Base-by-base conservation (phyloP, 2,113 vertebrate species). In the Pantherophis guttatus region DNA sequence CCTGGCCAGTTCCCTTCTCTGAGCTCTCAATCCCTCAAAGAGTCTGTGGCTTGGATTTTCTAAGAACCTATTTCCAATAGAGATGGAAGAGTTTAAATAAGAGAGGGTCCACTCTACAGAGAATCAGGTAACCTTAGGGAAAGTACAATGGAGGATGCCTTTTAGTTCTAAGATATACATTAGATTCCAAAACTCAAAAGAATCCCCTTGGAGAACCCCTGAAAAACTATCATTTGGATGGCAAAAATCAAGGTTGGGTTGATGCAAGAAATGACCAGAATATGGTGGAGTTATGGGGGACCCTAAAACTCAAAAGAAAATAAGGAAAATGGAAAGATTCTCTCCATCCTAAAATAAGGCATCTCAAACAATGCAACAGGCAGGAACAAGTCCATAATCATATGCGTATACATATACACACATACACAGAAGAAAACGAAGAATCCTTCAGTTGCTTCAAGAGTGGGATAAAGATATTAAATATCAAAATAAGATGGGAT, bases 281-380 rank as follows among this genome's bases (percentile, higher is more conserved):
- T 9, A 53, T 52, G 91, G n/a, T 81, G 92, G 89, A 90, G 90
- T 23, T 21, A 57, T 55, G 0, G 0, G 0, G 91, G 94, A 93
- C 0, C 0, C 57, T 89, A 87, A 5, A 88, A 89, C 57, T 70
- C 5, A 13, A 59, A 48, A 62, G 91, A 87, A 94, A 94, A 93
- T 91, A 0, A 0, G 1, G 91, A 86, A 95, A 91, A 90, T 89
- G 92, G 92, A 48, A 59, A 52, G 93, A 86, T 58, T 48, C 62
- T 12, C 92, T 94, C 91, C 90, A 93, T 94, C 94, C 93, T 89
- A 85, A 94, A 94, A 94, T 96, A 97, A 97, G 96, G 96, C 97
- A 97, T 96, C 3, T 2, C 95, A 95, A 90, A 70, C 3, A 94
- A 94, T 87, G 95, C 93, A 93, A 93, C 48, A 86, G 33, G 86